These are phyloP conservation scores for Etheostoma nigrum DNA, from an alignment of 2,797 vertebrate species.

Conservation along the genomic window DNA sequence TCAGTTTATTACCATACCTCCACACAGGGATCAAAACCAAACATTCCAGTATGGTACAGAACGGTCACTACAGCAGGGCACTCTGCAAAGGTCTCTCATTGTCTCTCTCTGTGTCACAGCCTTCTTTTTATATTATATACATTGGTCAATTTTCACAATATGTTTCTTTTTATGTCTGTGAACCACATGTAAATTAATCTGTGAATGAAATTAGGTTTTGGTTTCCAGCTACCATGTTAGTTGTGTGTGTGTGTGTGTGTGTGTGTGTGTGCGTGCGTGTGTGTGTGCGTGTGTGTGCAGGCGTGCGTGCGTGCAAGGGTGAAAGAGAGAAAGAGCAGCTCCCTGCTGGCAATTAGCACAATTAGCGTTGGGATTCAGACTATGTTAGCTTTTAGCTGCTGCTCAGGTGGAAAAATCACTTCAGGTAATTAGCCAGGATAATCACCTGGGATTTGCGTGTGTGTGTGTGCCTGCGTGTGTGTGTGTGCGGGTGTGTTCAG, in stretches of 20 bases:
- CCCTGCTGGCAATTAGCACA: slow-evolving; percentile 72
- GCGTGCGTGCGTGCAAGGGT: neutral
- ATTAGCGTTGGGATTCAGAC: slow-evolving; percentile 71
- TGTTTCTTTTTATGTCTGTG: neutral
- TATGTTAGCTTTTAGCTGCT: slow-evolving; percentile 71
- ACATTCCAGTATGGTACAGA: too few species aligned
- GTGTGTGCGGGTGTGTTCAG: slow-evolving; percentile 7
- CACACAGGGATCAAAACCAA: too few species aligned
- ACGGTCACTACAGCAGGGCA: too few species aligned
- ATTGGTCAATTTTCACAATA: too few species aligned
- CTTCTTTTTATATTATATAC: too few species aligned
- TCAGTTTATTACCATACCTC: too few species aligned
- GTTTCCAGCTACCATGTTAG: neutral
- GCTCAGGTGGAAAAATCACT: slow-evolving; percentile 83
- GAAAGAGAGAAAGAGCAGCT: slow-evolving; percentile 19
- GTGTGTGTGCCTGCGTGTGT: slow-evolving; percentile 12
- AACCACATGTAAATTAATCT: neutral
- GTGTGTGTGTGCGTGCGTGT: neutral
- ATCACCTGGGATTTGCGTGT: slow-evolving; percentile 47
- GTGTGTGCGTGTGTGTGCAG: neutral
- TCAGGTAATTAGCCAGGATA: slow-evolving; percentile 80
- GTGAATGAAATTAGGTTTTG: neutral
- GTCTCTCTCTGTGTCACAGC: too few species aligned
- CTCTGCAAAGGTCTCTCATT: too few species aligned
- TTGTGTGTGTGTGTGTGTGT: neutral